Evolutionary conservation across 2,888 invertebrate species (phyloP).

Genomic region (Acanthosepion esculentum): DNA sequence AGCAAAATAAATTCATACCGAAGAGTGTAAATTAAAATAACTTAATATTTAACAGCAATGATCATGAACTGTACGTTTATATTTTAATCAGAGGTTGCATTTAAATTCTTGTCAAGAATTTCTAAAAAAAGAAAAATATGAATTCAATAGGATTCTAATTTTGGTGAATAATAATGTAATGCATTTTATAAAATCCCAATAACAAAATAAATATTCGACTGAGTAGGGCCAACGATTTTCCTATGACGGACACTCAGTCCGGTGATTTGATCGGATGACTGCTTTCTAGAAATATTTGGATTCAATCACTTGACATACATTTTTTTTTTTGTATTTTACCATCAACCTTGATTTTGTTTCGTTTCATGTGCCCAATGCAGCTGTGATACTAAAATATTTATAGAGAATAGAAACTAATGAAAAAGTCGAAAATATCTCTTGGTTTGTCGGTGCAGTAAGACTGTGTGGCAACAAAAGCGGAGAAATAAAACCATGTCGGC

Average conservation of each 20-base stretch:
- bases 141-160: no score
- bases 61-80: no score
- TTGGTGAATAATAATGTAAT: no score
- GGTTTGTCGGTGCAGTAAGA: constrained; percentile 18
- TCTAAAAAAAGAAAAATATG: no score
- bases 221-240: neutral
- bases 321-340: neutral
- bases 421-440: constrained; percentile 33
- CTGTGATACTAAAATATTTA: constrained; percentile 33
- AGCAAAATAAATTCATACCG: no score
- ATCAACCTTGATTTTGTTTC: neutral
- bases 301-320: neutral
- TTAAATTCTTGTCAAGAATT: no score
- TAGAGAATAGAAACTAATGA: neutral
- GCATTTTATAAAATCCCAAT: no score
- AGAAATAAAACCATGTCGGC: neutral
- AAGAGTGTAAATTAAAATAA: no score
- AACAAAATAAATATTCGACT: neutral
- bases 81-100: no score
- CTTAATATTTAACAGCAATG: no score
- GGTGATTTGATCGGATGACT: neutral
- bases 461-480: neutral
- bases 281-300: neutral
- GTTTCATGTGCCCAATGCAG: neutral
- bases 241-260: neutral